phyloP scores from a whole-genome alignment of 2,113 vertebrate genomes.

The Apistogramma diplotaenia region DNA sequence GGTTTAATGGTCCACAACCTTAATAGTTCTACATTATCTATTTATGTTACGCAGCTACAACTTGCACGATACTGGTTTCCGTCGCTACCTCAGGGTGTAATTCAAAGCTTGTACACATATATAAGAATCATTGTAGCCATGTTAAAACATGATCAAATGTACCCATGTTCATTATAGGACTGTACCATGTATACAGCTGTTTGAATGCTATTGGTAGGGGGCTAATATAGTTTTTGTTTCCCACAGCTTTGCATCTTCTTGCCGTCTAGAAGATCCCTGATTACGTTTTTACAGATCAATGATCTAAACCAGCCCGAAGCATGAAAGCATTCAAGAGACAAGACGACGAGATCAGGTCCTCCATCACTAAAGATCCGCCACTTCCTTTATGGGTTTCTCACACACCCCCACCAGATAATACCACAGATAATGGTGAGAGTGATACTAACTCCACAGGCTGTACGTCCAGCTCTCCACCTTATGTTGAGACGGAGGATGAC shows the following conservation, averaged over 20 bases:
- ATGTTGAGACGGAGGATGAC: not conserved
- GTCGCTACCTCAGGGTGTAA: too few species aligned
- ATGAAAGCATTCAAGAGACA: conserved; percentile 51
- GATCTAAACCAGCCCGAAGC: not conserved
- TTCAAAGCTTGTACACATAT: too few species aligned
- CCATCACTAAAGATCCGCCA: conserved; percentile 15
- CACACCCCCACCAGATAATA: conserved; percentile 33
- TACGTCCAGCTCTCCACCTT: conserved; percentile 31
- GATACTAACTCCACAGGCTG: conserved; percentile 5
- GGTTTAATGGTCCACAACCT: too few species aligned
- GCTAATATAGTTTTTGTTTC: not conserved
- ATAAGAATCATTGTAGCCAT: too few species aligned
- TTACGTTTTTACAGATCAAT: conserved; percentile 2
- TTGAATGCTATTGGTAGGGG: not conserved
- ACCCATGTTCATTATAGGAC: too few species aligned
- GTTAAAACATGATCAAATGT: too few species aligned
- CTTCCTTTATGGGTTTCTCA: conserved; percentile 64
- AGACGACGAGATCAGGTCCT: not conserved
- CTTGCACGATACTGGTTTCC: too few species aligned
- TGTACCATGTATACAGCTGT: not conserved
- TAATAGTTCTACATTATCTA: too few species aligned
- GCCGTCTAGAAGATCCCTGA: not conserved
- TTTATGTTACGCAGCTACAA: too few species aligned
- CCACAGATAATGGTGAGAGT: conserved; percentile 1
- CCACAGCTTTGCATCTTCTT: not conserved